phyloP scores from a whole-genome alignment of 2,888 invertebrate species.

The Cephalotes varians region DNA sequence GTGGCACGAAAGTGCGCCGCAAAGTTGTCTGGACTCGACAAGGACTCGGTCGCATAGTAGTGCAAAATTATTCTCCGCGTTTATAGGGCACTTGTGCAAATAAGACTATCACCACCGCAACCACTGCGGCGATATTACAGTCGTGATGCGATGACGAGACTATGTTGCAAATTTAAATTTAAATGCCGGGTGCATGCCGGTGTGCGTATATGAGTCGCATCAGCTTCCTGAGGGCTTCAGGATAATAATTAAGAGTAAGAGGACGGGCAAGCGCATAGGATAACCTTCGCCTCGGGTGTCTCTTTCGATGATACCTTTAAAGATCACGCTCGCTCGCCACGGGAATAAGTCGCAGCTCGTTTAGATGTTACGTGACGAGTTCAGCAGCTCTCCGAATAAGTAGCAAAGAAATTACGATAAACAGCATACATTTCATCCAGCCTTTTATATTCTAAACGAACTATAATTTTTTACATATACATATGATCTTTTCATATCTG shows the following conservation, averaged over 20 bases:
- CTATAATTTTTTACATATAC: background rate
- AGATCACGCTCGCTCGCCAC: constrained; percentile 13
- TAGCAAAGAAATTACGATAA: constrained; percentile 26
- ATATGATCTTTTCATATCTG: background rate
- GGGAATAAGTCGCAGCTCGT: constrained; percentile 39
- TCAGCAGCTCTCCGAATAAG: constrained; percentile 9
- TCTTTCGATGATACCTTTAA: constrained; percentile 47
- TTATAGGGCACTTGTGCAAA: constrained; percentile 47
- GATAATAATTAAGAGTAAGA: constrained; percentile 67
- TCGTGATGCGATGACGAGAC: background rate
- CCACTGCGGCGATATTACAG: constrained; percentile 2
- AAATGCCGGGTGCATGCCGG: constrained; percentile 49
- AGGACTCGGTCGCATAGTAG: background rate
- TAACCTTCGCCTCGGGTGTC: constrained; percentile 57
- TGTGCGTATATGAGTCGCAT: background rate
- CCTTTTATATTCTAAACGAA: background rate
- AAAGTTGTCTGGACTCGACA: constrained; percentile 23
- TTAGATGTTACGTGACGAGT: constrained; percentile 37
- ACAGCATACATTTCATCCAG: background rate
- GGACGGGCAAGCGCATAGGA: constrained; percentile 20
- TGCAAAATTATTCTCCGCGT: constrained; percentile 41
- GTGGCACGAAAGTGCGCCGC: constrained; percentile 10
- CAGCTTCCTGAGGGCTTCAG: constrained; percentile 50
- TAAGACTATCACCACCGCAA: background rate
- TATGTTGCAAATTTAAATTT: constrained; percentile 56